Evolutionary conservation across 1,140 invertebrate species (phyloP), one percentile per base, ranked within the genome.

Genomic region (Drosophila persimilis): DNA sequence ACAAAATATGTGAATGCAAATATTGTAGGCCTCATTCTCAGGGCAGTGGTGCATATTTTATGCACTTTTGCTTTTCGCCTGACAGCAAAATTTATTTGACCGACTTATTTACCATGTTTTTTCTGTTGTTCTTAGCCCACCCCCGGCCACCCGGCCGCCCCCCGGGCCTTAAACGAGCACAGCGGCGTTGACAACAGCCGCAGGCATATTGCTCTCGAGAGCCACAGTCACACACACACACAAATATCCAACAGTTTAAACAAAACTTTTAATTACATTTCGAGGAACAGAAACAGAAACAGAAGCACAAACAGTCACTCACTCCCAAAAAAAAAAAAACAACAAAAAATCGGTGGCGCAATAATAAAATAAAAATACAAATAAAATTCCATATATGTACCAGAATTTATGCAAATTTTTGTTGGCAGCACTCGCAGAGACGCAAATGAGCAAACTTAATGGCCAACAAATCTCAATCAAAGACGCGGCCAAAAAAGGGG

Each of bases 1-100:
- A 83, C 20, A 75, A 84, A 81, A 81, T 86, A 81, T 83, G 77
- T 88, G 61, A 78, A 88, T 88, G 78, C 83, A 86, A 88, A 81
- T 85, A 86, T 69, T 80, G 59, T 81, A 75, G 74, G 74, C 81
- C 70, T 77, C 81, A 62, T 73, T 69, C 51, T 35, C 71, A 73
- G 50, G 52, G 43, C 39, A 63, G 48, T 43, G 41, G 41, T 74
- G 51, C 55, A 85, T 85, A 77, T 67, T 81, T 85, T 66, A 85
- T 86, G 81, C 77, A 86, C 81, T 81, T 86, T 85, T 86, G 73
- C 77, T 77, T 86, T 80, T 70, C 67, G 51, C 64, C 74, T 85
- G 81, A 88, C 81, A 88, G 83, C 78, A 48, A 70, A 77, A 86
- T 85, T 76, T 67, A 71, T 86, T 64, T 80, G 80, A 71, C 81